Base-by-base conservation (phyloP, 2,797 vertebrate genomes). In the Protonibea diacanthus region DNA sequence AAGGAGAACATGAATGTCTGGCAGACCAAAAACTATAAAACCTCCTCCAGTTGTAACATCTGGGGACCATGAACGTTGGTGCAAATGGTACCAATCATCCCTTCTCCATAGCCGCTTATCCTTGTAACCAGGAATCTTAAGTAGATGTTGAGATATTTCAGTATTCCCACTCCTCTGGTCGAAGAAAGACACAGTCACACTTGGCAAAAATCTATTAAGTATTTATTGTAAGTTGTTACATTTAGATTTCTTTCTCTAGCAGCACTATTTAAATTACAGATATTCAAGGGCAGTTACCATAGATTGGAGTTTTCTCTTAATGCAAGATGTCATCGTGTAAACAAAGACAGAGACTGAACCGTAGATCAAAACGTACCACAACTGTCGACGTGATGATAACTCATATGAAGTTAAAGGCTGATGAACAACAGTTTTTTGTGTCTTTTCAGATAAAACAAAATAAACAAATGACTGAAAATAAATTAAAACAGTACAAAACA, bases 141-240 rank as follows among this genome's bases (percentile, higher is more conserved):
- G 33, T 38, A 38, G 8, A 38, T 38, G 33, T 38, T 38, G 33
- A 38, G 33, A 9, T 9, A 38, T 38, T 38, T 38, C 8, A 38
- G 33, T 38, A 38, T 38, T 76, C 12, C 14, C 53, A 74, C 17
- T 69, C 9, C 4, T 6, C 14, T 20, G 21, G 14, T 56, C 7
- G 81, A 91, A 93, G 53, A 87, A 91, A 90, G 78, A 92, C 89
- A 87, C 86, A 76, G 38, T 81, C 83, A 92, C 89, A 88, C 81
- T 77, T 92, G 90, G 82, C 90, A 92, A 94, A 94, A 94, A 91
- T 95, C 93, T 93, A 93, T 91, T 92, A 90, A 93, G 92, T 93
- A 90, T 95, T 95, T 95, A 95, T 95, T 95, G 82, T 94, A 90
- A 92, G 88, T 92, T 92, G 89, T 94, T 94, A 95, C 93, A 95